Base-by-base conservation (phyloP, 2,797 vertebrate genomes). In the Crypturellus tataupa region DNA sequence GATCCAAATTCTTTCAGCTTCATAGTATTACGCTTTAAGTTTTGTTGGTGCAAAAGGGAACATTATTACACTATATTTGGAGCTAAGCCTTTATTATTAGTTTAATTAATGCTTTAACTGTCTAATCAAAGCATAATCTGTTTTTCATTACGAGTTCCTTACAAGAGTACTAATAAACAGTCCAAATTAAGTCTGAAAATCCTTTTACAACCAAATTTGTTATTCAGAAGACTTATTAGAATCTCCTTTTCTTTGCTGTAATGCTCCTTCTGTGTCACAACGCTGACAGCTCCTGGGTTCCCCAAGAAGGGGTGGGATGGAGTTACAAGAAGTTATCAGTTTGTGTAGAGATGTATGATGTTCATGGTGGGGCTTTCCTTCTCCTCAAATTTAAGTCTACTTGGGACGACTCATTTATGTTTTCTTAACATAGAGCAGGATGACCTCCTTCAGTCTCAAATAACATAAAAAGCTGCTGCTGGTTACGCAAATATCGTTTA, bases 21-120 rank as follows among this genome's bases (percentile, higher is more conserved):
- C 27, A 23, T 49, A 29, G 1, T 13, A 49, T 47, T 44, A 29
- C 16, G 40, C 4, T 62, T 10, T 40, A 86, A 81, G 62, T 46
- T 3, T 53, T 62, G 11, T 59, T 85, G 2, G 4, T 71, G 39
- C 1, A 53, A 89, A 79, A 90, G 15, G 27, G 17, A 89, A 59
- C 16, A 23, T 2, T 10, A 10, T 18, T 44, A 3, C 58, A 19
- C 77, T 64, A 3, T 20, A 33, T 53, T 73, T 68, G 12, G 40
- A 94, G 37, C 10, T 31, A 75, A 65, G 21, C 17, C 3, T 56
- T 55, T 63, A 53, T 79, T 84, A 13, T 67, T 80, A 71, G 4
- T 90, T 90, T 84, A 78, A 86, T 78, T 88, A 80, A 73, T 35
- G 18, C 56, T n/a, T 71, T 89, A 90, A 64, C 15, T 49, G 25